Conservation (phyloP, 2,888 invertebrate species). For the Biston stratarius region DNA sequence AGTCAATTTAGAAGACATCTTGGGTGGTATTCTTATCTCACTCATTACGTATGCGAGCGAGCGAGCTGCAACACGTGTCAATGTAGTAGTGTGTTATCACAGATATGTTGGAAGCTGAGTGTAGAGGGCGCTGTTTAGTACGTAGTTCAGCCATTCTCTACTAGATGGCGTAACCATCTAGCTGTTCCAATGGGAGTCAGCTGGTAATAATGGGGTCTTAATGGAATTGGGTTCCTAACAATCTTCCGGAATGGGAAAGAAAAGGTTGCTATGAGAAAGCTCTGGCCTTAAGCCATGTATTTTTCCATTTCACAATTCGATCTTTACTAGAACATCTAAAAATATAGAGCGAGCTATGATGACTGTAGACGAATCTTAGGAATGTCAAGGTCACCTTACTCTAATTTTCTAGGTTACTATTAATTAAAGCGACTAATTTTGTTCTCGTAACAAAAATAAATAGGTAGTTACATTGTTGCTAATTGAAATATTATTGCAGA, state of each 20-base stretch:
- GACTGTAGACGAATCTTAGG: conserved; percentile 6
- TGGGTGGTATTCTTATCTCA: conserved; percentile 67
- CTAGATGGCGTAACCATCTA: conserved; percentile 64
- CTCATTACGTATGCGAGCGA: conserved; percentile 67
- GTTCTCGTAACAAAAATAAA: not conserved
- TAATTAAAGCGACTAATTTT: conserved; percentile 7
- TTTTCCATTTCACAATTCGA: conserved; percentile 21
- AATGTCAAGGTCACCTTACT: conserved; percentile 30
- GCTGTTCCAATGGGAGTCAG: conserved; percentile 53
- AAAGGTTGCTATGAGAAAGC: conserved; percentile 39
- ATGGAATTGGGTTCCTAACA: conserved; percentile 50
- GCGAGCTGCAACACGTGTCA: conserved; percentile 59
- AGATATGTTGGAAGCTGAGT: conserved; percentile 42
- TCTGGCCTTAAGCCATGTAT: conserved; percentile 26
- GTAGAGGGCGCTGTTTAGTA: conserved; percentile 71
- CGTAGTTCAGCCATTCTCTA: conserved; percentile 58
- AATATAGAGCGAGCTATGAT: not conserved
- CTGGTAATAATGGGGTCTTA: conserved; percentile 59
- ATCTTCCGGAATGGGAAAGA: conserved; percentile 39
- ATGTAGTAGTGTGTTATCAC: conserved; percentile 60
- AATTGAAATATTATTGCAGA: conserved; percentile 5
- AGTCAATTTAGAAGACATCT: conserved; percentile 72
- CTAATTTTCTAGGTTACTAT: conserved; percentile 25
- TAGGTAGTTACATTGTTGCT: conserved; percentile 9
- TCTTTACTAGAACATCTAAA: conserved; percentile 8